These are phyloP conservation scores for Microcebus jonahi DNA, from an alignment of 2,113 vertebrate genomes.

Conservation along the genomic window DNA sequence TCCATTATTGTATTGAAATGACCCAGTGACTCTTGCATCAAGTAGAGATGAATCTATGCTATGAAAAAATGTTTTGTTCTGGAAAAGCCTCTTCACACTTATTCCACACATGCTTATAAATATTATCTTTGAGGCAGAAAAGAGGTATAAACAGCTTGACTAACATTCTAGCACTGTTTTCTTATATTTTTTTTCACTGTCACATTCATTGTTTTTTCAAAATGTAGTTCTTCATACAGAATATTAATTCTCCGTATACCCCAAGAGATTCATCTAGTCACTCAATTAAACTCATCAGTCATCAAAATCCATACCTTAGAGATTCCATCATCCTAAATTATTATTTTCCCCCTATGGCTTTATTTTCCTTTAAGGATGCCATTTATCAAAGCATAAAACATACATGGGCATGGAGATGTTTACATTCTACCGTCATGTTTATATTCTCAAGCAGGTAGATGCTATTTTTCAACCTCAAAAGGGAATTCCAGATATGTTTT, in stretches of 20 bases:
- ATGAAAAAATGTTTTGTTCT: background rate
- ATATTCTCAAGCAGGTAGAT: background rate
- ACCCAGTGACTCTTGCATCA: background rate
- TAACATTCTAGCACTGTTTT: background rate
- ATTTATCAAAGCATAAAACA: slow-evolving; percentile 1
- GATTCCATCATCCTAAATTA: background rate
- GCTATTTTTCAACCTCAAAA: background rate
- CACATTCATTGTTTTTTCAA: background rate
- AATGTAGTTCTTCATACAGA: background rate
- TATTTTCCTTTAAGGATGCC: background rate
- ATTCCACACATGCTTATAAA: background rate
- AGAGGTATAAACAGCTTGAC: background rate
- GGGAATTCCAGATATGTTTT: background rate
- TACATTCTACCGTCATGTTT: background rate
- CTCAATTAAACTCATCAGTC: background rate
- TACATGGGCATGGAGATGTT: background rate
- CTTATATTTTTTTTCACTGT: background rate
- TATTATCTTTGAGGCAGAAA: background rate
- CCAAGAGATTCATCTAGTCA: background rate
- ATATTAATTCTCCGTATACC: background rate
- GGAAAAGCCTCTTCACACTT: background rate
- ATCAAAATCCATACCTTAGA: background rate
- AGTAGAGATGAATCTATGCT: background rate
- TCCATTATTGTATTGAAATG: background rate
- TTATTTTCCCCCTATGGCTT: background rate